phyloP scores from a whole-genome alignment of 2,888 invertebrate genomes.

The Globia sparganii region DNA sequence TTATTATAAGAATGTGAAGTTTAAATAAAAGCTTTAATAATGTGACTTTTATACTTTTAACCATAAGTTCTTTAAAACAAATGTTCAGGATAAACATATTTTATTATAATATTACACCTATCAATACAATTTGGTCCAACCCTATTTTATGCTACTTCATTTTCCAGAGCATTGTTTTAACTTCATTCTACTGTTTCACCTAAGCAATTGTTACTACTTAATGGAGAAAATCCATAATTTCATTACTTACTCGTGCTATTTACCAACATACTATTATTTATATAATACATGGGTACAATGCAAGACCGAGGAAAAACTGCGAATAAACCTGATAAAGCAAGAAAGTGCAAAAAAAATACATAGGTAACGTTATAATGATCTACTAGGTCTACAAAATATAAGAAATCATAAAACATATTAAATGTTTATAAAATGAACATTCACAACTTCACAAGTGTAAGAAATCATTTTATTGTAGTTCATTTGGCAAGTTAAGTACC shows the following conservation, averaged over 20 bases:
- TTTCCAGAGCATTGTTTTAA: too few species aligned
- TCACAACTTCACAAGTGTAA: background rate
- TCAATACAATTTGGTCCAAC: background rate
- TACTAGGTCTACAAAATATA: background rate
- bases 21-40: constrained; percentile 49
- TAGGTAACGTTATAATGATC: background rate
- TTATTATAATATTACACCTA: too few species aligned
- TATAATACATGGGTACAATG: too few species aligned
- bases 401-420: background rate
- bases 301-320: background rate
- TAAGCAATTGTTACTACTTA: too few species aligned
- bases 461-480: background rate
- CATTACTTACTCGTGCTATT: background rate
- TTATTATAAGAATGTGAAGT: constrained; percentile 39
- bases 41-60: constrained; percentile 13
- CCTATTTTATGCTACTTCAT: background rate
- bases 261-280: background rate
- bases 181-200: too few species aligned
- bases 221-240: too few species aligned
- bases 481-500: background rate
- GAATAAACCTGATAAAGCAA: background rate
- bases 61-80: background rate
- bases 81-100: background rate
- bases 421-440: background rate
- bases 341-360: constrained; percentile 7